phyloP scores from a whole-genome alignment of 2,888 invertebrate species.

The Agonum fuliginosum region DNA sequence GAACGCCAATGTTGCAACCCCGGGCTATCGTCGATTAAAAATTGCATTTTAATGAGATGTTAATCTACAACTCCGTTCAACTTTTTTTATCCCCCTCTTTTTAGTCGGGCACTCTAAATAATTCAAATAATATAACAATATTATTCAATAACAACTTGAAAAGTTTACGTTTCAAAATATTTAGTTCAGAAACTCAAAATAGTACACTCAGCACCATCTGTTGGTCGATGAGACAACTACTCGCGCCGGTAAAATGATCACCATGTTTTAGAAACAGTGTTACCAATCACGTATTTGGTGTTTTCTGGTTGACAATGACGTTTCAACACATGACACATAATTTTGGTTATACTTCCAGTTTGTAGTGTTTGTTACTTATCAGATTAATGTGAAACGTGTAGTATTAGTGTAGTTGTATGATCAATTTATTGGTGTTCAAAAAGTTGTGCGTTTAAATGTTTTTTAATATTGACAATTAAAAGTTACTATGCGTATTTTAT shows the following conservation, averaged over 20 bases:
- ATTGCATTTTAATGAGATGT: conserved; percentile 59
- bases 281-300: conserved; percentile 18
- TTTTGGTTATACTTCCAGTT: conserved; percentile 43
- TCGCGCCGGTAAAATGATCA: not conserved
- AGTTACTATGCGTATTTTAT: conserved; percentile 36
- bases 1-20: conserved; percentile 45
- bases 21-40: conserved; percentile 53
- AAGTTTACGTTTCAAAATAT: not conserved
- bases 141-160: not conserved
- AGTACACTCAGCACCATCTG: not conserved
- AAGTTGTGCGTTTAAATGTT: conserved; percentile 23
- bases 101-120: not conserved
- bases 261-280: not conserved
- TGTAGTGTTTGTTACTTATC: conserved; percentile 28
- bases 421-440: not conserved
- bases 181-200: not conserved
- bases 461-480: conserved; percentile 5
- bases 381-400: conserved; percentile 24
- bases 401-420: conserved; percentile 39
- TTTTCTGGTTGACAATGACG: conserved; percentile 5
- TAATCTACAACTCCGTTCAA: conserved; percentile 44
- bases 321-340: conserved; percentile 41
- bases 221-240: not conserved
- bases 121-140: not conserved
- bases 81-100: conserved; percentile 18